Percentiles rank a stretch among this genome's conserved stretches.
Evolutionary conservation across 2,888 invertebrate species (phyloP).

Genomic region (Auanema freiburgensis): DNA sequence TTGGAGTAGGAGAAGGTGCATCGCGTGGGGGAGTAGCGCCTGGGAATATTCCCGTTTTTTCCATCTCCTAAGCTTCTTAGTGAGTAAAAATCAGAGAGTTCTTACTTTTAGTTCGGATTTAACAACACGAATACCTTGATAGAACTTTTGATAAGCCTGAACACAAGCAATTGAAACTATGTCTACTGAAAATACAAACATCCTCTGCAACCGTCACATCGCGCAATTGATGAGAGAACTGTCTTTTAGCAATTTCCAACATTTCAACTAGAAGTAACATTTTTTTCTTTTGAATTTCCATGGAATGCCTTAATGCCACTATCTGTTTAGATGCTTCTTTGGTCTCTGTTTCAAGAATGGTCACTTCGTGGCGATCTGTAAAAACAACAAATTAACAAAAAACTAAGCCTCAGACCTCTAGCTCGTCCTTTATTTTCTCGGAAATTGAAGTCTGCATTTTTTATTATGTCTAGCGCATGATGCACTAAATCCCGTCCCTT

Average conservation of each 20-base stretch:
- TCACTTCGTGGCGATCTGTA: constrained; percentile 49
- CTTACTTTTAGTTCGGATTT: constrained; percentile 30
- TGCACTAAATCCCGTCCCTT: constrained; percentile 24
- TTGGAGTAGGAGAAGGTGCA: constrained; percentile 36
- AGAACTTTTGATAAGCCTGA: constrained; percentile 51
- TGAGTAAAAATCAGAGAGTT: not conserved
- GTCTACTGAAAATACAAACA: constrained; percentile 71
- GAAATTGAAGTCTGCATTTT: constrained; percentile 32
- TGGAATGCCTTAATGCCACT: constrained; percentile 30
- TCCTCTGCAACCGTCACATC: constrained; percentile 94
- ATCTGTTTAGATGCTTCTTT: constrained; percentile 37
- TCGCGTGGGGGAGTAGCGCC: constrained; percentile 50
- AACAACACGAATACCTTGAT: constrained; percentile 44
- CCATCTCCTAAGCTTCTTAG: constrained; percentile 30
- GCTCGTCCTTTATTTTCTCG: not conserved
- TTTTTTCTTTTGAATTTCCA: constrained; percentile 42
- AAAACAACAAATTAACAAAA: constrained; percentile 1
- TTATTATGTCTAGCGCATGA: constrained; percentile 27
- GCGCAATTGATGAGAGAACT: constrained; percentile 84
- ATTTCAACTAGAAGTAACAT: constrained; percentile 74
- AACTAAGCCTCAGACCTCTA: too few relatives aligned
- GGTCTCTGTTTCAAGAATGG: constrained; percentile 42
- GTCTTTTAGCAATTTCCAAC: constrained; percentile 80
- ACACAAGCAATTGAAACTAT: constrained; percentile 1
- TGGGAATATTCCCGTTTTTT: constrained; percentile 46